A percentile compares a stretch with the other conserved stretches of the same genome.
Evolutionary conservation across 1,140 invertebrate genomes (phyloP).

Genomic region (Homarus americanus): DNA sequence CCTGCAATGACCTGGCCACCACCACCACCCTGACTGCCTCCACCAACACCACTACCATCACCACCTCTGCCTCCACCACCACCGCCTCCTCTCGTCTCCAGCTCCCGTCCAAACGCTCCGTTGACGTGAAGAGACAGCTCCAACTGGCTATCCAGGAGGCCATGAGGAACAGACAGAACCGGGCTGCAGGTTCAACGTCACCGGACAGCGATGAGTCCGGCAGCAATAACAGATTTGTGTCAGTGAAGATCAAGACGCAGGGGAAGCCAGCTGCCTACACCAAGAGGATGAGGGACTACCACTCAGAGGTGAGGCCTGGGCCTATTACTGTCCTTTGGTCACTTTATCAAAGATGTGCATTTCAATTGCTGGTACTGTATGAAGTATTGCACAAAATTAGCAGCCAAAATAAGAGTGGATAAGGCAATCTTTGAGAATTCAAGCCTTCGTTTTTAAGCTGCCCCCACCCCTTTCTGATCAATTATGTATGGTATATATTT

Average conservation of each 20-base stretch:
- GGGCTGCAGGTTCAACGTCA: not conserved
- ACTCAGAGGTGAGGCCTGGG: conserved; percentile 39
- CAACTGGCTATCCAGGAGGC: conserved; percentile 59
- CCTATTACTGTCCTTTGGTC: too few species aligned
- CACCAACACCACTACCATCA: conserved; percentile 1
- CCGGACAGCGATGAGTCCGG: not conserved
- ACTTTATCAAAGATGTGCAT: too few species aligned
- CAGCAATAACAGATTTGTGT: conserved; percentile 35
- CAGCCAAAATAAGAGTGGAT: too few species aligned
- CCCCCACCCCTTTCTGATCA: too few species aligned
- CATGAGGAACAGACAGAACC: conserved; percentile 49
- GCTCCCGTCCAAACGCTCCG: conserved; percentile 12
- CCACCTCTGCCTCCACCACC: not conserved
- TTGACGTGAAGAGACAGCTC: conserved; percentile 58
- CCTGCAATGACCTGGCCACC: conserved; percentile 21
- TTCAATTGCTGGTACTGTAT: too few species aligned
- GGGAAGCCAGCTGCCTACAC: conserved; percentile 65
- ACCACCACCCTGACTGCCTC: not conserved
- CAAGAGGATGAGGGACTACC: conserved; percentile 63
- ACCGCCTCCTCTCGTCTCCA: not conserved
- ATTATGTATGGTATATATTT: too few species aligned
- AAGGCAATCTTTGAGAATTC: too few species aligned
- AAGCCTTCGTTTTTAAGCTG: too few species aligned
- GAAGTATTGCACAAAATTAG: too few species aligned
- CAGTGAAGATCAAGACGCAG: conserved; percentile 64